A percentile compares a stretch with the other conserved stretches of the same genome.
phyloP scores from a whole-genome alignment of 2,797 vertebrate species.

The Xenopus petersii region DNA sequence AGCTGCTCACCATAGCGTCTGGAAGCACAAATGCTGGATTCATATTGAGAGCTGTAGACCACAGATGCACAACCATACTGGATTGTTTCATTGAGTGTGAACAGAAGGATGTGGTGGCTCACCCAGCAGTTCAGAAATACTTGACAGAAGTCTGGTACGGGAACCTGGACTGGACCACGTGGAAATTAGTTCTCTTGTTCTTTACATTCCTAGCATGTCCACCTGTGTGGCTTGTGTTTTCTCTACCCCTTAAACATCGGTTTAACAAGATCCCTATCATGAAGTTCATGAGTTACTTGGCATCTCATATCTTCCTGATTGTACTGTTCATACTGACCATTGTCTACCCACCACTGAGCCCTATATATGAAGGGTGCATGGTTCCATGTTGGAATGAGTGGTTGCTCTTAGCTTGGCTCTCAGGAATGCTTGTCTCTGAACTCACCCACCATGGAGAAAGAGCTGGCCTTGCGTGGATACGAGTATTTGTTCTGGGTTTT shows the following conservation, averaged over 20 bases:
- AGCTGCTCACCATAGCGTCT: slow-evolving; percentile 57
- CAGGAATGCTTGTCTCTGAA: slow-evolving; percentile 59
- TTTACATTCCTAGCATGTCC: slow-evolving; percentile 57
- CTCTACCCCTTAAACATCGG: slow-evolving; percentile 58
- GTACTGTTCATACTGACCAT: slow-evolving; percentile 60
- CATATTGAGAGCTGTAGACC: slow-evolving; percentile 57
- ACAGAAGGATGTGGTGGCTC: slow-evolving; percentile 59
- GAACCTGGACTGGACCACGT: slow-evolving; percentile 54
- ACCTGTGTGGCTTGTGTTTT: slow-evolving; percentile 57
- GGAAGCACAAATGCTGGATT: slow-evolving; percentile 46
- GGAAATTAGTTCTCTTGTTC: slow-evolving; percentile 59
- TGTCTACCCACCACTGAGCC: slow-evolving; percentile 57
- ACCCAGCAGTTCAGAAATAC: slow-evolving; percentile 61
- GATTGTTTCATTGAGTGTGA: slow-evolving; percentile 59
- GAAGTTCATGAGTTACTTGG: slow-evolving; percentile 65
- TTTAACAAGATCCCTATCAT: slow-evolving; percentile 60
- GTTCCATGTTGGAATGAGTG: slow-evolving; percentile 59
- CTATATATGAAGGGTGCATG: slow-evolving; percentile 51
- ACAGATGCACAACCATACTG: slow-evolving; percentile 53
- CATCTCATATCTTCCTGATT: slow-evolving; percentile 61
- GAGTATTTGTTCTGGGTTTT: slow-evolving; percentile 58
- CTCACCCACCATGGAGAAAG: slow-evolving; percentile 57
- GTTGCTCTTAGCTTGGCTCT: slow-evolving; percentile 59
- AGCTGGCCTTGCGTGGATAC: slow-evolving; percentile 59
- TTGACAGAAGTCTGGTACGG: slow-evolving; percentile 62